phyloP scores from a whole-genome alignment of 2,113 vertebrate species.

The Elachura formosa region DNA sequence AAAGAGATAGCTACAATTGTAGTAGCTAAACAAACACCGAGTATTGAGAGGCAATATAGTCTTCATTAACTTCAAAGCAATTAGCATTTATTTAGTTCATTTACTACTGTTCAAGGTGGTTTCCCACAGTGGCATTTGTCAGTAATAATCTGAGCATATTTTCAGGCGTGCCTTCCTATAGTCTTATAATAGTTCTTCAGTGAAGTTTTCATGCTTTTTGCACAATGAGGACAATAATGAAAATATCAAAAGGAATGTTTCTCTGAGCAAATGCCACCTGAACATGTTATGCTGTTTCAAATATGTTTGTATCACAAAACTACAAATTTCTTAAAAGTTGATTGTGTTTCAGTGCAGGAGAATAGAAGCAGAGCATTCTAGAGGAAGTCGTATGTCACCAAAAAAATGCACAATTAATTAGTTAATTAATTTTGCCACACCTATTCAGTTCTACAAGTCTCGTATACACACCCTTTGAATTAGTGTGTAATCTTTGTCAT shows the following conservation, averaged over 20 bases:
- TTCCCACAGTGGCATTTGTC: slow-evolving; percentile 35
- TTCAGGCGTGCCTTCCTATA: background rate
- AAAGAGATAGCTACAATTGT: slow-evolving; percentile 57
- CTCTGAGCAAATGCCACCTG: background rate
- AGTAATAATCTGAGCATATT: slow-evolving; percentile 24
- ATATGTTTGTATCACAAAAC: background rate
- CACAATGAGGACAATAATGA: background rate
- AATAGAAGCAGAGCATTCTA: background rate
- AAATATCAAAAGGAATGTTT: background rate
- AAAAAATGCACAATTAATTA: background rate
- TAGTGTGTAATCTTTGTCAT: background rate
- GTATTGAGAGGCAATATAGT: slow-evolving; percentile 70
- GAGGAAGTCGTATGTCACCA: background rate
- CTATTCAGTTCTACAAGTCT: background rate
- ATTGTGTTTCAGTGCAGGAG: background rate
- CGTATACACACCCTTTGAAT: background rate
- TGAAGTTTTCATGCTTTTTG: background rate
- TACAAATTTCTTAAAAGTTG: background rate
- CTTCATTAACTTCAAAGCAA: slow-evolving; percentile 69
- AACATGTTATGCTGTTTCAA: background rate
- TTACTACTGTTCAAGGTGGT: slow-evolving; percentile 36
- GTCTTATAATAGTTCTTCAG: background rate
- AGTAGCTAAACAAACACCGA: slow-evolving; percentile 62
- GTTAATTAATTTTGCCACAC: background rate
- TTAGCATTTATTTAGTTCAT: slow-evolving; percentile 59